These are phyloP conservation scores for Microhierax caerulescens DNA, from an alignment of 2,797 vertebrate genomes.

Conservation along the genomic window DNA sequence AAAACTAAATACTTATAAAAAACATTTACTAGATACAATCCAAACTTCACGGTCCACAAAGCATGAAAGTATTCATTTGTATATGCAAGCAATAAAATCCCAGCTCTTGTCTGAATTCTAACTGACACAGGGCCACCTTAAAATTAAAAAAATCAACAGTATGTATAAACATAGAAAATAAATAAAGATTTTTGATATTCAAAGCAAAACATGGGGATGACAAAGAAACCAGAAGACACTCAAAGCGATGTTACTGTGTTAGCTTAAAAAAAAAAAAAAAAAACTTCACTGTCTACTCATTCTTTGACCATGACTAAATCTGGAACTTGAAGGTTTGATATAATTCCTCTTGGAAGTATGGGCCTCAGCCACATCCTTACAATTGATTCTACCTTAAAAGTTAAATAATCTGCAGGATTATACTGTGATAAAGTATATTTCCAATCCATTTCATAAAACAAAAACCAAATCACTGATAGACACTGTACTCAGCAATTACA, in stretches of 20 bases:
- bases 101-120: neutral
- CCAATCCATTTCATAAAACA: neutral
- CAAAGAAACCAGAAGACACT: neutral
- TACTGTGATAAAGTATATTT: neutral
- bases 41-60: constrained; percentile 21
- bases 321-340: neutral
- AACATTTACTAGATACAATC: constrained; percentile 30
- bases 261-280: neutral
- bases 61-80: neutral
- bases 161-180: neutral
- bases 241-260: neutral
- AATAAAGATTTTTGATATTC: neutral
- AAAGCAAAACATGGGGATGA: neutral
- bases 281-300: neutral
- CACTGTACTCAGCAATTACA: no score
- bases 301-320: neutral
- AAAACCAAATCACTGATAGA: rapidly evolving
- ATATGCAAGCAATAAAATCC: neutral
- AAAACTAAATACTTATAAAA: constrained; percentile 45
- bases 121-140: neutral
- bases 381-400: neutral
- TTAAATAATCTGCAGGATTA: neutral
- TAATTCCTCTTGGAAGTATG: neutral
- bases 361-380: neutral
- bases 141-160: neutral